Evolutionary conservation across 2,888 invertebrate genomes (phyloP), one percentile per base, ranked within the genome.

Genomic region (Ligdia adustata): DNA sequence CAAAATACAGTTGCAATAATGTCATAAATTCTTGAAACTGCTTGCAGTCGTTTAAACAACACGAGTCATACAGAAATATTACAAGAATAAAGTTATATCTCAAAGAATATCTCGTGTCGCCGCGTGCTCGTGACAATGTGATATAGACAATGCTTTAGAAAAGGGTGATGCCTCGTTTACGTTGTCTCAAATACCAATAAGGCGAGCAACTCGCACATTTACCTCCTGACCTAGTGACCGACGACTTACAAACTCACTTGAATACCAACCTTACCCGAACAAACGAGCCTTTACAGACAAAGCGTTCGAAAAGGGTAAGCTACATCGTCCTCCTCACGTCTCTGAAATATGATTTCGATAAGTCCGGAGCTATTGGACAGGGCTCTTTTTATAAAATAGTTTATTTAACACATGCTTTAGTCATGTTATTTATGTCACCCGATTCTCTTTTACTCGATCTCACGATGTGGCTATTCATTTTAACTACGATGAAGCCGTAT

Each of bases 331-430:
- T 79, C 81, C 80, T 75, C 87, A 87, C 86, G 88, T 86, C 75
- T 74, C 75, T 88, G 85, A 88, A 88, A 88, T 88, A 88, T 88
- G 87, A 87, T 86, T 87, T 84, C 87, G 85, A 88, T 88, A 88
- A 88, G 81, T 85, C 80, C 82, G 76, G 72, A 71, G 78, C 81
- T 85, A 86, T 87, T 85, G 85, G 82, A 79, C 81, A 70, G 71
- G 75, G 75, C 72, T 75, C 75, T 78, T 82, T 82, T 80, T 79
- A 79, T 76, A 79, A 79, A 79, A 80, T 76, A 75, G 72, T 81
- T 78, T 80, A 82, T 81, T 76, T 78, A 77, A 79, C 76, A 77
- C 72, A 72, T 75, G 71, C 73, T 76, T 74, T 71, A 71, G 64
- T 64, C 61, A 24, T 52, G 59, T 66, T 66, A 71, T 72, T 72